Percentiles rank a stretch among this genome's conserved stretches.
phyloP scores from a whole-genome alignment of 2,888 invertebrate species.

The Agelastica alni region DNA sequence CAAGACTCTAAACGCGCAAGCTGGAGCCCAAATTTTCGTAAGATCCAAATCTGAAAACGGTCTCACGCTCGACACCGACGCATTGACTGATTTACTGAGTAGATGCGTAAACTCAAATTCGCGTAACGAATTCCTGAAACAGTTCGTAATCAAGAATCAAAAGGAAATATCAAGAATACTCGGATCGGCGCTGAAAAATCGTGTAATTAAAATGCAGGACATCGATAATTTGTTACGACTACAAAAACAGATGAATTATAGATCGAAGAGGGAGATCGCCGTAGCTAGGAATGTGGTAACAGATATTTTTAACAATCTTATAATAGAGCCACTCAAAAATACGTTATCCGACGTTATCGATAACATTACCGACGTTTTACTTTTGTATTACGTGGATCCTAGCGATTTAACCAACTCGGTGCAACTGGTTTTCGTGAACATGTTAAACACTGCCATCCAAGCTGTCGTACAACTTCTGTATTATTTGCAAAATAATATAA shows the following conservation, averaged over 20 bases:
- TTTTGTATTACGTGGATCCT: neutral
- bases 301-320: neutral
- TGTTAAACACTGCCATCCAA: neutral
- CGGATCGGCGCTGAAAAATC: neutral
- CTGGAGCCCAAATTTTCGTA: neutral
- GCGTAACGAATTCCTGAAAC: neutral
- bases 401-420: neutral
- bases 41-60: neutral
- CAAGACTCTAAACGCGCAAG: neutral
- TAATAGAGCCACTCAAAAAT: slow-evolving; percentile 1
- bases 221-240: slow-evolving; percentile 2
- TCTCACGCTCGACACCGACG: neutral
- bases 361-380: neutral
- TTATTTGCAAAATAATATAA: neutral
- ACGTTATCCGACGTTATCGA: neutral
- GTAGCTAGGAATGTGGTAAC: slow-evolving; percentile 3
- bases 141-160: neutral
- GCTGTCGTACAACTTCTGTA: neutral
- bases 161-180: neutral
- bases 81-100: neutral
- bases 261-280: neutral
- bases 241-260: neutral
- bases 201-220: neutral
- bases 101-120: neutral
- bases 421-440: neutral